A percentile compares a stretch with the other conserved stretches of the same genome.
phyloP scores from a whole-genome alignment of 2,113 vertebrate species.

The Phodopus roborovskii region DNA sequence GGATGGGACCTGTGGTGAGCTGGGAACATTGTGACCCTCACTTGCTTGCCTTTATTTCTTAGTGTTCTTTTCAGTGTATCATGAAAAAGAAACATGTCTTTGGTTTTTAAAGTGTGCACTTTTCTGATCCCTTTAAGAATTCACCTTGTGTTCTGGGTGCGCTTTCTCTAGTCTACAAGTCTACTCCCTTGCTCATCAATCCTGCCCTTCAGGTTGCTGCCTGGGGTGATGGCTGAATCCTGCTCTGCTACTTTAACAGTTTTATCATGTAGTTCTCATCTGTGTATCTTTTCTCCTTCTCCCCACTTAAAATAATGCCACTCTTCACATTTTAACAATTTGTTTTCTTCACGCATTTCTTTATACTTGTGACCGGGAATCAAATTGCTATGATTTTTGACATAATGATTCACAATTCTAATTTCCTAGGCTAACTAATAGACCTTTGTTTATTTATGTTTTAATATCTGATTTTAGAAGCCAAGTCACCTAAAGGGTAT shows the following conservation, averaged over 20 bases:
- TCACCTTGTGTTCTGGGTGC: constrained; percentile 38
- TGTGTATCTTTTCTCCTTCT: not conserved
- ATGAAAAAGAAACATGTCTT: not conserved
- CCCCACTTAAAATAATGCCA: not conserved
- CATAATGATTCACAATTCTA: not conserved
- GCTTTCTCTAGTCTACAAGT: constrained; percentile 22
- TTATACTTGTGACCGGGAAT: not conserved
- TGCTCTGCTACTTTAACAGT: not conserved
- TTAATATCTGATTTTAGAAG: not conserved
- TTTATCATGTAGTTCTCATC: not conserved
- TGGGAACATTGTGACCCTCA: not conserved
- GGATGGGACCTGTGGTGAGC: not conserved
- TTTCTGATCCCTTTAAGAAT: constrained; percentile 56
- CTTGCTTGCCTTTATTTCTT: not conserved
- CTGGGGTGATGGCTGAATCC: not conserved
- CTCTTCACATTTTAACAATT: not conserved
- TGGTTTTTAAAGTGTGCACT: constrained; percentile 3
- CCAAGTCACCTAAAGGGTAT: not conserved
- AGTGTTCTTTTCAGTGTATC: not conserved
- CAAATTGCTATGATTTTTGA: constrained; percentile 12
- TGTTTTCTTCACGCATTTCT: not conserved
- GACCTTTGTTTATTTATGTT: constrained; percentile 7
- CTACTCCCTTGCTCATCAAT: constrained; percentile 53
- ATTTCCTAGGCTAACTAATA: not conserved
- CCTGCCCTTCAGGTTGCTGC: constrained; percentile 1